Evolutionary conservation across 2,113 vertebrate genomes (phyloP).

Genomic region (Cyprinodon variegatus): DNA sequence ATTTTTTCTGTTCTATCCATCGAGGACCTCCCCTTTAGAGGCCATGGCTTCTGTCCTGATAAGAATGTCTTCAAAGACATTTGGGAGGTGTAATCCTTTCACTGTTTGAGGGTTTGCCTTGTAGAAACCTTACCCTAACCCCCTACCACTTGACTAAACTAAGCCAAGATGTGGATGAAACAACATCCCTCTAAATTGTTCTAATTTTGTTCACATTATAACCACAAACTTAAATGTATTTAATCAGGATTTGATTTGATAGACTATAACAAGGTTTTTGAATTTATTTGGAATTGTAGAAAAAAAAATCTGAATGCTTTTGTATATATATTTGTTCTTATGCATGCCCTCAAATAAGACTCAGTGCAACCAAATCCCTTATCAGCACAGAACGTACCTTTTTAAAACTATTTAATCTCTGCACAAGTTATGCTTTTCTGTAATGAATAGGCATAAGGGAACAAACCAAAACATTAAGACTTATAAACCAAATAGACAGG

Average conservation of each 20-base stretch:
- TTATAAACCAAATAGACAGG: too few relatives aligned
- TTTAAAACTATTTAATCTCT: neutral
- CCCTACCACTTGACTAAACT: too few relatives aligned
- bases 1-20: neutral
- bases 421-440: neutral
- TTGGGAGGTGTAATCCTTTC: neutral
- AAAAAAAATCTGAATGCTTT: neutral
- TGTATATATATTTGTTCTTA: neutral
- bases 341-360: neutral
- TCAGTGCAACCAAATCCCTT: neutral
- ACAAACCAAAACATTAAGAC: too few relatives aligned
- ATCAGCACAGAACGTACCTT: neutral
- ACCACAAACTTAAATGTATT: too few relatives aligned
- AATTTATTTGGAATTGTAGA: neutral
- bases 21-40: neutral
- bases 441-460: neutral
- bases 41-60: neutral
- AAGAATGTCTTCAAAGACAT: neutral
- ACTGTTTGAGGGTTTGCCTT: neutral
- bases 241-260: too few relatives aligned
- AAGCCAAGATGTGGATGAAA: too few relatives aligned
- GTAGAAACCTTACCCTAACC: too few relatives aligned
- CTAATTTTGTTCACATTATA: too few relatives aligned
- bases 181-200: accelerated
- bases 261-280: neutral